Evolutionary conservation across 2,888 invertebrate genomes (phyloP), one percentile per base, ranked within the genome.

Genomic region (Leucoptera coffeella): DNA sequence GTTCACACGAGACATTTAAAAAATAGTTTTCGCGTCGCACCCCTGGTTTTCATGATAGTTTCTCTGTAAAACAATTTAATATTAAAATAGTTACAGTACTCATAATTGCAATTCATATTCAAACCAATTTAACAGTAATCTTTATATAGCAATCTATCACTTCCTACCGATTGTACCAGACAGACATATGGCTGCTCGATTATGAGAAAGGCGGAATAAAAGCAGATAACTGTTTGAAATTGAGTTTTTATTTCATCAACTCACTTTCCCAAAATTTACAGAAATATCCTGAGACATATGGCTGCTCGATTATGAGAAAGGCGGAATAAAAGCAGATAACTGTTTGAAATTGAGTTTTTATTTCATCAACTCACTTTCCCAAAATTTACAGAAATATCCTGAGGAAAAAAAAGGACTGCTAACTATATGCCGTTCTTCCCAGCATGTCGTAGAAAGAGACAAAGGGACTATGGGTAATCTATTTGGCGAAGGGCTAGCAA

Each of bases 321-420:
- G 61, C 59, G 58, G 57, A 69, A 59, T 69, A 69, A 69, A 69
- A 65, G 59, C 62, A 65, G 62, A 67, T 69, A 64, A 64, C 69
- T 69, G 69, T 69, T 69, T 64, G 64, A 64, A 48, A 19, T 37
- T 34, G 59, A 51, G 62, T 65, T 65, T 69, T 50, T 58, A 60
- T 64, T 23, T 17, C n/a, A n/a, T n/a, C n/a, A n/a, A n/a, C n/a
- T n/a, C n/a, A n/a, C n/a, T n/a, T n/a, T n/a, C n/a, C n/a, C n/a
- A n/a, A n/a, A n/a, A n/a, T n/a, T n/a, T n/a, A n/a, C n/a, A n/a
- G n/a, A n/a, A n/a, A n/a, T n/a, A n/a, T n/a, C n/a, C n/a, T n/a
- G n/a, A 65, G 57, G n/a, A n/a, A n/a, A n/a, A n/a, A n/a, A n/a
- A n/a, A n/a, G n/a, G n/a, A n/a, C n/a, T n/a, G n/a, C n/a, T n/a